Base-by-base conservation (phyloP, 2,113 vertebrate genomes). In the Eurystomus gularis region DNA sequence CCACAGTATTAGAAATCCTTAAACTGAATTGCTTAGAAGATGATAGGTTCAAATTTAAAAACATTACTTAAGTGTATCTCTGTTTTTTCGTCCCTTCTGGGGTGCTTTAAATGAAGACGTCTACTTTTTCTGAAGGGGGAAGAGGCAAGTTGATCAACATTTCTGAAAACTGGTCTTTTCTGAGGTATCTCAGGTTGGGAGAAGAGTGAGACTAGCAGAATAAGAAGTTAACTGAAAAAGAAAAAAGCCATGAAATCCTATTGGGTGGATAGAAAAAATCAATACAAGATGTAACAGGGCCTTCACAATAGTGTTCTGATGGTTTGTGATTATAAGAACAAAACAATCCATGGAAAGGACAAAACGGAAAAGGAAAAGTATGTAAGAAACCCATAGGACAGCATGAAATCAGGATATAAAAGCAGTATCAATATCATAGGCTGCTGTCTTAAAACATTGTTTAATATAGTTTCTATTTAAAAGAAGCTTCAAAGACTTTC, bases 401-500 rank as follows among this genome's bases (percentile, higher is more conserved):
- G 35, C 3, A 29, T 61, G 65, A 88, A 93, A 86, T 61, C 15
- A 49, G 18, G 52, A 29, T 76, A 84, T 68, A 75, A 86, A 95
- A 87, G 42, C 51, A 87, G 11, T 44, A 86, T 78, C 69, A 52
- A 17, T 93, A 91, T 44, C 49, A 18, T 26, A 84, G 52, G 33
- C n/a, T 86, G 9, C 48, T 72, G 48, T 88, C 95, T 95, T 84
- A 71, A 80, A 90, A 57, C 69, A 73, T 73, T 91, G n/a, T 76
- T 92, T 92, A 88, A 42, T 26, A 39, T 9, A 26, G 37, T 69
- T 87, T 79, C 72, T 86, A 33, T 88, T 87, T 93, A 92, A 86
- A 95, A 86, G n/a, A 80, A 51, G 29, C 61, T 90, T 94, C 94
- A 96, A 92, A 93, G 78, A 77, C 13, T 69, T 77, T 84, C 78